Evolutionary conservation across 2,888 invertebrate genomes (phyloP).

Genomic region (Lycaena phlaeas): DNA sequence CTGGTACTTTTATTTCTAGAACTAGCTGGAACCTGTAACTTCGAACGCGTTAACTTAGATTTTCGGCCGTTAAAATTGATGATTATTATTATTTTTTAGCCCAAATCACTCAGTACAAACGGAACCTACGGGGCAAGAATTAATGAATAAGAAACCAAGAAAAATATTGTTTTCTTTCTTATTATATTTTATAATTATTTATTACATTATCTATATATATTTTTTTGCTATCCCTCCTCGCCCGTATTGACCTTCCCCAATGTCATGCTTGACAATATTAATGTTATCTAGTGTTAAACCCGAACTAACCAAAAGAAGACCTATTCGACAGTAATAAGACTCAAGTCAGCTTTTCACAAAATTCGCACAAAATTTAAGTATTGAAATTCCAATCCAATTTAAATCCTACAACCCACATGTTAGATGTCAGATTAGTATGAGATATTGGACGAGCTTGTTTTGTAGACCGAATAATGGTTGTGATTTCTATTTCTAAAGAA

Average conservation of each 20-base stretch:
- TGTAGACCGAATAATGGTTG: no score
- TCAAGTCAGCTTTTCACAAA: slow-evolving; percentile 1
- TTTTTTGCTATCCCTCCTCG: slow-evolving; percentile 26
- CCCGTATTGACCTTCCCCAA: slow-evolving; percentile 34
- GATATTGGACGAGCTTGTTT: no score
- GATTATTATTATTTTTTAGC: no score
- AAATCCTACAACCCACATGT: neutral
- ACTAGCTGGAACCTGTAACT: no score
- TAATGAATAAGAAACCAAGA: no score
- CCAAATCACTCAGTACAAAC: no score
- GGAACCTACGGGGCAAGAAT: no score
- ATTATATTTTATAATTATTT: no score
- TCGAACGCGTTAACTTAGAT: no score
- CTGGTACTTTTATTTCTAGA: no score
- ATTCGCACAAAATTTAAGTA: neutral
- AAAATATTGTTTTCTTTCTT: no score
- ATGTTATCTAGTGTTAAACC: slow-evolving; percentile 11
- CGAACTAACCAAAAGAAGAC: slow-evolving; percentile 1
- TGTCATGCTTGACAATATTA: slow-evolving; percentile 31
- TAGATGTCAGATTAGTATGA: neutral
- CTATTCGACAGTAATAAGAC: slow-evolving; percentile 8
- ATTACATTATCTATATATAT: neutral
- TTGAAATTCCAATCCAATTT: neutral
- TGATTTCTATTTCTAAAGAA: neutral
- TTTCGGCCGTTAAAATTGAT: no score